Evolutionary conservation across 2,113 vertebrate species (phyloP).

Genomic region (Zootoca vivipara): DNA sequence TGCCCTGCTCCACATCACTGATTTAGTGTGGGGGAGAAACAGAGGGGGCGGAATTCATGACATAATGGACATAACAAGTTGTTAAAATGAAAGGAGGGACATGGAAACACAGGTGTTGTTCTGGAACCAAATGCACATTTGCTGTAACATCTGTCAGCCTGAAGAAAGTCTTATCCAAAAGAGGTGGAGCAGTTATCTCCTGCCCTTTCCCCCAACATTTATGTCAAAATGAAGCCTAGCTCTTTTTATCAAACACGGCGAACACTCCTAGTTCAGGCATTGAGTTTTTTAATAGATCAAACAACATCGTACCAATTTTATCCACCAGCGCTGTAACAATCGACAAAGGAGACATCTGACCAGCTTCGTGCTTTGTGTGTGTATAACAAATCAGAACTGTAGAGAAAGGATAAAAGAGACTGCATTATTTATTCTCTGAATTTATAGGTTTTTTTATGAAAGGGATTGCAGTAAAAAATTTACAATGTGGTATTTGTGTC

Average conservation of each 20-base stretch:
- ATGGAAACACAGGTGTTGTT: background rate
- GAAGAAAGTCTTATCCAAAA: background rate
- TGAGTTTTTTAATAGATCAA: slow-evolving; percentile 1
- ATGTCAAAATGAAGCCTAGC: background rate
- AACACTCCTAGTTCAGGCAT: background rate
- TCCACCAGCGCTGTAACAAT: slow-evolving; percentile 98
- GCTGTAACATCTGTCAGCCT: background rate
- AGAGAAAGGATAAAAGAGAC: slow-evolving; percentile 47
- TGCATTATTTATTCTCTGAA: background rate
- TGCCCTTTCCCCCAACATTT: background rate
- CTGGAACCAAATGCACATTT: background rate
- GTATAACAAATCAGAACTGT: slow-evolving; percentile 96
- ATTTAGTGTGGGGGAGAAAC: background rate
- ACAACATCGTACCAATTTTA: slow-evolving; percentile 87
- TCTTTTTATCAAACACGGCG: background rate
- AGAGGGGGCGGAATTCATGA: background rate
- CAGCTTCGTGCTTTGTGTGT: slow-evolving; percentile 82
- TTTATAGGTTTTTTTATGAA: background rate
- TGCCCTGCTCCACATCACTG: background rate
- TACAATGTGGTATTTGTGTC: slow-evolving; percentile 12
- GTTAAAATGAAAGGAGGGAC: background rate
- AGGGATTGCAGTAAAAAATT: background rate
- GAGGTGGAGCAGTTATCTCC: background rate
- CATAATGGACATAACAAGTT: background rate
- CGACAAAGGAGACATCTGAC: slow-evolving; percentile 87